phyloP scores from a whole-genome alignment of 2,888 invertebrate genomes.

The Pristionchus mayeri region DNA sequence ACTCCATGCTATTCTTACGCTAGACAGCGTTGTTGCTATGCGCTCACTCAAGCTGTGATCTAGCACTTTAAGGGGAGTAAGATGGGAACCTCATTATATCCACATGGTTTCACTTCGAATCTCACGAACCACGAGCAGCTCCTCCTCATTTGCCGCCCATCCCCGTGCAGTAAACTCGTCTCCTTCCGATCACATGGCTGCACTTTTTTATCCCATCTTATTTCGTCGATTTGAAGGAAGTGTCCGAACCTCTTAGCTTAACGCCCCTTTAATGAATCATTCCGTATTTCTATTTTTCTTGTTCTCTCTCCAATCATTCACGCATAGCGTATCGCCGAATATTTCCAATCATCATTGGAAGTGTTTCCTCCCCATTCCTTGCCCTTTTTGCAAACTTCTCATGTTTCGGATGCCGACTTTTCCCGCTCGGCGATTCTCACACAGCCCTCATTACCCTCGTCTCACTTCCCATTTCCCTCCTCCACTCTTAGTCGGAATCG shows the following conservation, averaged over 20 bases:
- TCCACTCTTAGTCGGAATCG: conserved; percentile 20
- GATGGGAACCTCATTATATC: conserved; percentile 35
- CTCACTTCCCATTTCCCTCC: background rate
- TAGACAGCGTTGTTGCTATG: too few species aligned
- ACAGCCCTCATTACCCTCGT: background rate
- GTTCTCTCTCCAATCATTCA: background rate
- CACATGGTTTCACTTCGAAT: conserved; percentile 23
- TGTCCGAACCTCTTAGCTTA: conserved; percentile 20
- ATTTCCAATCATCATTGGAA: background rate
- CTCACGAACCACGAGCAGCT: background rate
- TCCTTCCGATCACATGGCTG: conserved; percentile 19
- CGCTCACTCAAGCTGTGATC: background rate
- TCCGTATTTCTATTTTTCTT: background rate
- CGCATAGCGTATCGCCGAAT: background rate
- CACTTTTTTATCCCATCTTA: background rate
- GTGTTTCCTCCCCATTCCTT: background rate
- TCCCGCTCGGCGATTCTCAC: conserved; percentile 7
- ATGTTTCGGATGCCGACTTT: background rate
- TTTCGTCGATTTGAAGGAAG: background rate
- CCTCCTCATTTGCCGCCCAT: background rate
- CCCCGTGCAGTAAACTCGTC: conserved; percentile 8
- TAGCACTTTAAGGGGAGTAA: background rate
- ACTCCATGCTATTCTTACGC: too few species aligned
- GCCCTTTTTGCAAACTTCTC: background rate
- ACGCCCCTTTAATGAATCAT: conserved; percentile 6